Base-by-base conservation (phyloP, 2,888 invertebrate genomes). In the Lottia gigantea region DNA sequence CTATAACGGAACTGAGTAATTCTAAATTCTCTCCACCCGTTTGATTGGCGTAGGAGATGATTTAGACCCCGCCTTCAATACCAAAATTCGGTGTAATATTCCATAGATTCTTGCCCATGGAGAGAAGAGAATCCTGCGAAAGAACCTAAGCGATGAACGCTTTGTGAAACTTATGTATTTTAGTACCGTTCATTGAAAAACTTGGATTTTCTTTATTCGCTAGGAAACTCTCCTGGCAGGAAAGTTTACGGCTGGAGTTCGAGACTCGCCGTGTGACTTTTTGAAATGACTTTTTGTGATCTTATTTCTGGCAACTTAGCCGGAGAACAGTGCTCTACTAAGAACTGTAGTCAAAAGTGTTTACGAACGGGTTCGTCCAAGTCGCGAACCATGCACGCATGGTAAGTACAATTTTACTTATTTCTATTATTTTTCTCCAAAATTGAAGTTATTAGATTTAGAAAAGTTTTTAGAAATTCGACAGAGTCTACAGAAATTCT, bases 341-440 rank as follows among this genome's bases (percentile, higher is more conserved):
- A 55, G 55, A 55, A 55, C 55, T 19, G 55, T 55, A 55, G 55
- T 55, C 55, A 55, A 55, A 55, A 55, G 55, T 55, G 55, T 55
- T 55, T 55, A 55, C 55, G 55, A 55, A 12, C 55, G 55, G 23
- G 19, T 55, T 55, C 40, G 40, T 40, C 55, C 55, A 55, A 55
- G 19, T 55, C 55, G 55, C 19, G 55, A 55, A 55, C 55, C 55
- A 55, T 55, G 55, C 55, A 19, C 55, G 8, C 55, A 55, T 55
- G 55, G 55, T 55, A 55, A 55, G 55, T 55, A 55, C 55, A 55
- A n/a, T 23, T 55, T 55, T 23, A 19, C 15, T 15, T 14, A 19
- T 55, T 55, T 23, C 14, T 55, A 19, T n/a, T n/a, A n/a, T n/a
- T n/a, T n/a, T n/a, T n/a, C n/a, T n/a, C n/a, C n/a, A n/a, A n/a